Evolutionary conservation across 37 sponge, comb jelly and placozoan genomes (phyloP), one percentile per base, ranked within the genome.

Genomic region (Halisarca cf. caerulea): DNA sequence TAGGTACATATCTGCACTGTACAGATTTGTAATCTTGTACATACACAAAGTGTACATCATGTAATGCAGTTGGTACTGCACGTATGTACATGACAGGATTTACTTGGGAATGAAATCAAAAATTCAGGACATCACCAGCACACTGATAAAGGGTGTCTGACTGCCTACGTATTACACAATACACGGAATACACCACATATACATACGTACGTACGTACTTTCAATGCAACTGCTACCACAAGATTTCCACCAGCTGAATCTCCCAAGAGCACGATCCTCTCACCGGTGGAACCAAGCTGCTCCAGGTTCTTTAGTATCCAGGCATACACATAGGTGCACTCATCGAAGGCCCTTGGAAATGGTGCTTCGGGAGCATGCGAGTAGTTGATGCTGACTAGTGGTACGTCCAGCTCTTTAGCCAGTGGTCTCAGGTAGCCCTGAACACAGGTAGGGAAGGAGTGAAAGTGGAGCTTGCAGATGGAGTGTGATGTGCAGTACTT

Each of bases 221-320:
- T 91, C 89, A 98, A 86, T 37, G 89, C 85, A 0, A 84, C 70
- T 7, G 88, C 59, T n/a, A 98, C 47, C 27, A 86, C 86, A 2
- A 98, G 82, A 81, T 93, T 95, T 2, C 94, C 99, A 30, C 99
- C 99, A 30, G 99, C 96, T 14, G 99, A 98, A 61, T 98, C 99
- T 20, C 99, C 99, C 30, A 82, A 80, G 28, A 98, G 43, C 73
- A 92, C 77, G 54, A 98, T 93, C 15, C 80, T 62, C 83, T 94
- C 85, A 24, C 90, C 99, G 30, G 96, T 95, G 39, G 94, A 90
- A 0, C 94, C 93, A 23, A 94, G 85, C 20, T 37, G 30, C 17
- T 90, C 83, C 43, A 90, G 27, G 83, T 97, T 92, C 38, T 89
- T 83, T 55, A 98, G 83, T 18, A 86, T 75, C 99, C 99, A 98